Evolutionary conservation across 2,888 invertebrate species (phyloP), one percentile per base, ranked within the genome.

Genomic region (Cataglyphis altisquamis): DNA sequence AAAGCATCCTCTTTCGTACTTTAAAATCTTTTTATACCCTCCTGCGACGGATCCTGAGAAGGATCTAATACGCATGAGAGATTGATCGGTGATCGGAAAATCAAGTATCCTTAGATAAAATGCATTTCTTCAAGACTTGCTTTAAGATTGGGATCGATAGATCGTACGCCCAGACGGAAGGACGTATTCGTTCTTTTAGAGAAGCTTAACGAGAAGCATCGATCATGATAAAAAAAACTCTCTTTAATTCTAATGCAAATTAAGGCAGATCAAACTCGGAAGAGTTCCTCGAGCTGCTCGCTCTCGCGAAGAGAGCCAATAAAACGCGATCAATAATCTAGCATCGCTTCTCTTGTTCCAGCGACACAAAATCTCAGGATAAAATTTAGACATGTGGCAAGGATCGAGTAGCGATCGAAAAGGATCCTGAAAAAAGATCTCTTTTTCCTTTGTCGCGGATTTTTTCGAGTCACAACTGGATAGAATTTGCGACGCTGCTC

Each of bases 231-330:
- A 5, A 3, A 60, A 9, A 45, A 60, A 60, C 4, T 36, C 25
- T 45, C 25, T 60, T 36, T 70, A 70, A 70, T 60, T 60, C 45
- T 70, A 60, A 68, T 18, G n/a, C 60, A 18, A 78, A 36, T 68
- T 60, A 45, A 60, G 6, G 21, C 29, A 8, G 21, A 36, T 57
- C 39, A 32, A 68, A 29, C 41, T 45, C n/a, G 36, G 25, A 32
- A 45, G 60, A 12, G 8, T 21, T 12, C 15, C 6, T 52, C 32
- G 75, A 64, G 2, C 52, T 48, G 10, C 36, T 52, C 25, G 36
- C 48, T 55, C 63, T 52, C 64, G 64, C 39, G 29, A 57, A 41
- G 5, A 67, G 41, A 77, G 18, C 6, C 57, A 29, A 57, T 29
- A 29, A 64, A 32, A 57, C 41, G n/a, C n/a, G 66, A 67, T 32